Evolutionary conservation across 1,140 invertebrate species (phyloP).

Genomic region (Eumaeus atala): DNA sequence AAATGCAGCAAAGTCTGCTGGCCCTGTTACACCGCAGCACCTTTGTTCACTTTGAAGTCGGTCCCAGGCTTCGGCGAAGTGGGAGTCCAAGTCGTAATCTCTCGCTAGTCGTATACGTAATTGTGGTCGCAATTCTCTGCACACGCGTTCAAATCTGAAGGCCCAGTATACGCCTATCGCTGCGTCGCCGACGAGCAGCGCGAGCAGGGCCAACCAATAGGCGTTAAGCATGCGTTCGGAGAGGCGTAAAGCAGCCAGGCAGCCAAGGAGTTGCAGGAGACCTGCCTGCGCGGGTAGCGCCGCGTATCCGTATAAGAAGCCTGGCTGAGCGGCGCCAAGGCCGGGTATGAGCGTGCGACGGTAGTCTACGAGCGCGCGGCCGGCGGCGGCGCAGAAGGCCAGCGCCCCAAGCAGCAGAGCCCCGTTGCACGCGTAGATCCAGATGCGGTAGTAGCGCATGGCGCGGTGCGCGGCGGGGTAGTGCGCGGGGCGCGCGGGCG

Average conservation of each 20-base stretch:
- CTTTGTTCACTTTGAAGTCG: constrained; percentile 82
- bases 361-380: constrained; percentile 82
- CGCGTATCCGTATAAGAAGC: constrained; percentile 88
- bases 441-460: constrained; percentile 88
- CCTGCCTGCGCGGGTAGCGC: constrained; percentile 84
- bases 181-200: constrained; percentile 87
- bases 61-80: constrained; percentile 88
- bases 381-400: constrained; percentile 85
- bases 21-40: constrained; percentile 86
- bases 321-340: constrained; percentile 83
- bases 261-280: constrained; percentile 83
- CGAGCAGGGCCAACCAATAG: constrained; percentile 88
- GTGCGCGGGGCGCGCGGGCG: constrained; percentile 65
- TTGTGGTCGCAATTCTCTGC: constrained; percentile 80
- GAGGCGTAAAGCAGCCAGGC: constrained; percentile 85
- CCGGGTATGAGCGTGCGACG: constrained; percentile 81
- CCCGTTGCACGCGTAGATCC: constrained; percentile 94
- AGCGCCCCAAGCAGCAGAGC: constrained; percentile 87
- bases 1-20: constrained; percentile 77
- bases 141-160: constrained; percentile 85
- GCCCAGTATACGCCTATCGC: constrained; percentile 91
- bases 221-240: constrained; percentile 87
- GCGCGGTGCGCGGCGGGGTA: constrained; percentile 62
- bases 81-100: constrained; percentile 82
- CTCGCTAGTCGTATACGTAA: constrained; percentile 75